Evolutionary conservation across 2,113 vertebrate species (phyloP), one percentile per base, ranked within the genome.

Genomic region (Talpa occidentalis): DNA sequence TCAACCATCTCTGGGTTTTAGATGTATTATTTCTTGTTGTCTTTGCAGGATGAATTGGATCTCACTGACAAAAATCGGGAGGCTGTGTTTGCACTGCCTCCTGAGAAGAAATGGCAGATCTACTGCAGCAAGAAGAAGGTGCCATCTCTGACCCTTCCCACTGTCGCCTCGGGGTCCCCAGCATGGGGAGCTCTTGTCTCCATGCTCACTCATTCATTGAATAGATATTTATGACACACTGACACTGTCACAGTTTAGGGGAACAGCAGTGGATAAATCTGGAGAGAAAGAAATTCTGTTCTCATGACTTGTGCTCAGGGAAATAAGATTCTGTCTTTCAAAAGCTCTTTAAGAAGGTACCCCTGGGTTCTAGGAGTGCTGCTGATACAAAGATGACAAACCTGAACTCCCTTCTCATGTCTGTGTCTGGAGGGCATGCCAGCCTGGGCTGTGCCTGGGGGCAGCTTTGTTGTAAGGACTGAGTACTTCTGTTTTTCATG

Each of bases 81-180:
- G 98, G 99, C 99, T 83, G 99, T 99, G 99, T 99, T 99, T 92
- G 99, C 99, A 42, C 98, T 99, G 96, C 99, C 99, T 0, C 99
- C 99, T 4, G 99, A 99, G 98, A 99, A 99, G 98, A 99, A 99
- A 98, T 99, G 99, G 99, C 99, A 99, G 98, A 99, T 99, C 96
- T 99, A 99, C 97, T 99, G 99, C 99, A 99, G 99, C 98, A 99
- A 99, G 98, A 99, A 99, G 96, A 99, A 99, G 99, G 99, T 99
- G 96, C 78, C 98, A 0, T 14, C 59, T 12, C 86, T 87, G 8
- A 52, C 6, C 62, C 30, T 22, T 42, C 28, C 7, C 0, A 0
- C 12, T 6, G 19, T 15, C 54, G 16, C 4, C 6, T 24, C 19
- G 5, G 77, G 69, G 67, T 14, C 56, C 76, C 9, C 7, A 15